Evolutionary conservation across 2,113 vertebrate species (phyloP).

Genomic region (Sula dactylatra): DNA sequence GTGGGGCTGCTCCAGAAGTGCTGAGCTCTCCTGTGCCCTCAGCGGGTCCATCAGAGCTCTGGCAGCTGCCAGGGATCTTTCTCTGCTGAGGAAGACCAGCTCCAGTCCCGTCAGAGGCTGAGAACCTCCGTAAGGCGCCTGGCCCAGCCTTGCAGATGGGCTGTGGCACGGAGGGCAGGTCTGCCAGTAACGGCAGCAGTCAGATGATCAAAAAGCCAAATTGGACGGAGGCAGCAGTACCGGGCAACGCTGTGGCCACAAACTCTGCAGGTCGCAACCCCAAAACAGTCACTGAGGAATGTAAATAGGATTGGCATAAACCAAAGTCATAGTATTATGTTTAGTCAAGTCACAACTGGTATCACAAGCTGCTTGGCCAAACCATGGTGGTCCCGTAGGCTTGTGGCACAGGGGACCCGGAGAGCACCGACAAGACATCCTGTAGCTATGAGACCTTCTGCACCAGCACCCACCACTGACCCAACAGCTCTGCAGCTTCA

Average conservation of each 20-base stretch:
- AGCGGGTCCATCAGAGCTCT: not conserved
- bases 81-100: not conserved
- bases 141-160: not conserved
- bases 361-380: not conserved
- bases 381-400: accelerated
- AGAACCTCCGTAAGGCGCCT: not conserved
- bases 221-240: not conserved
- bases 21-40: not conserved
- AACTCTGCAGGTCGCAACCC: not conserved
- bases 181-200: not conserved
- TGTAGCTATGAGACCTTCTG: not conserved
- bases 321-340: not conserved
- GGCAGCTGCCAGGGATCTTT: not conserved
- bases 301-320: not conserved
- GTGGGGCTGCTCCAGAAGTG: not conserved
- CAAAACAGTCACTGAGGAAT: not conserved
- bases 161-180: not conserved
- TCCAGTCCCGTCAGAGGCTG: not conserved
- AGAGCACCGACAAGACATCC: not conserved
- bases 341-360: not conserved
- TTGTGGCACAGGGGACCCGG: not conserved
- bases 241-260: not conserved
- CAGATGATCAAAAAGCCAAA: not conserved
- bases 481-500: not conserved
- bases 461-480: not conserved